Conservation (phyloP, 2,113 vertebrate genomes). For the Trachemys scripta region DNA sequence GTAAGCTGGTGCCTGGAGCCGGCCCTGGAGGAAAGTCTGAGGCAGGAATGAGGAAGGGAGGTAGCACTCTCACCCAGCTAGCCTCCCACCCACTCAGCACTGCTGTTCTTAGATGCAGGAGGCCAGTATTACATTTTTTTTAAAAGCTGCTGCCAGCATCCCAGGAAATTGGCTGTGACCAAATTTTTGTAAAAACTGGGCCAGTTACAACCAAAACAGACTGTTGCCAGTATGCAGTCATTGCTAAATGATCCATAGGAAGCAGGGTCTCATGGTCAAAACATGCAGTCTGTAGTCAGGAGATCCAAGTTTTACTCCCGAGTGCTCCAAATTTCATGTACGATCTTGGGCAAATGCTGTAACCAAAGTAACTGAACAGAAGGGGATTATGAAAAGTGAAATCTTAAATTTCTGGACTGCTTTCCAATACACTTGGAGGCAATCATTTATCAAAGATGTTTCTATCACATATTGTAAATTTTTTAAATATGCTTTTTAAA, state of each 20-base stretch:
- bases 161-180: background rate
- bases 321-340: background rate
- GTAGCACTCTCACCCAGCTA: background rate
- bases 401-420: background rate
- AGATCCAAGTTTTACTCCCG: background rate
- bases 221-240: background rate
- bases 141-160: background rate
- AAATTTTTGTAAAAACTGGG: too few species aligned
- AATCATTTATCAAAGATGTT: background rate
- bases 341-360: background rate
- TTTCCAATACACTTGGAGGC: background rate
- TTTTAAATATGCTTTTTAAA: background rate
- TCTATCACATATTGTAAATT: background rate
- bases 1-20: too few species aligned
- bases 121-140: fast-evolving
- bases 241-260: fast-evolving
- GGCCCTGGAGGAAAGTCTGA: background rate
- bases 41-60: background rate
- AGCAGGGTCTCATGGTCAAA: fast-evolving
- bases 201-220: background rate
- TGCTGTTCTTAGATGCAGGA: background rate
- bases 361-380: background rate
- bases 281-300: slow-evolving; percentile 3
- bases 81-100: background rate
- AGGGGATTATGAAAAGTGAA: background rate